A percentile compares a stretch with the other conserved stretches of the same genome.
phyloP scores from a whole-genome alignment of 2,888 invertebrate genomes.

The Pristionchus japonicus region DNA sequence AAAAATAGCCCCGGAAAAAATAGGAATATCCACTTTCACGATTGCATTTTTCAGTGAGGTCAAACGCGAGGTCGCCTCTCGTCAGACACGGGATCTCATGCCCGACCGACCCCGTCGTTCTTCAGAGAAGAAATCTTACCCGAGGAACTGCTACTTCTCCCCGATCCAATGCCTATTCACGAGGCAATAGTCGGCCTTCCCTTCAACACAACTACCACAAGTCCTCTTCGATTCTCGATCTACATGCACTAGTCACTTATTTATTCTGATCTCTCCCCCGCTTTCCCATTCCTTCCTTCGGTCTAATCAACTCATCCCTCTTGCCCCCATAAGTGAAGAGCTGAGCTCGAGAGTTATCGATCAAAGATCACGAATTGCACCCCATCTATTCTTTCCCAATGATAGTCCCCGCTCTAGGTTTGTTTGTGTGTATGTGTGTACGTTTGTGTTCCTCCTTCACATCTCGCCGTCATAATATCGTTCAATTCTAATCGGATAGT shows the following conservation, averaged over 20 bases:
- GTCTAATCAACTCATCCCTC: conserved; percentile 5
- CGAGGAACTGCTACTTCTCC: conserved; percentile 69
- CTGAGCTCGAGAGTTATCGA: conserved; percentile 41
- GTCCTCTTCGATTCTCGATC: conserved; percentile 5
- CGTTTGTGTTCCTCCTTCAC: background rate
- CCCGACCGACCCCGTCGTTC: conserved; percentile 60
- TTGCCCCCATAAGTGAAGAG: conserved; percentile 3
- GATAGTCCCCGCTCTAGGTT: background rate
- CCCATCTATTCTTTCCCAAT: background rate
- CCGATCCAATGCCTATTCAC: conserved; percentile 70
- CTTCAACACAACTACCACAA: background rate
- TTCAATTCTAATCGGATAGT: conserved; percentile 23
- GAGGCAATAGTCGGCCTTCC: background rate
- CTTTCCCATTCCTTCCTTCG: conserved; percentile 5
- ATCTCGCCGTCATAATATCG: conserved; percentile 27
- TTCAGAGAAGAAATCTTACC: conserved; percentile 69
- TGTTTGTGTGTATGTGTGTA: conserved; percentile 19
- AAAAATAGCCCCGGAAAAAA: too few species aligned
- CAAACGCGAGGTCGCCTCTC: conserved; percentile 60
- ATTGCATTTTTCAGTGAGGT: conserved; percentile 61
- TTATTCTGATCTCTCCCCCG: conserved; percentile 44
- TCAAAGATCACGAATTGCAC: conserved; percentile 37
- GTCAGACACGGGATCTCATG: conserved; percentile 49
- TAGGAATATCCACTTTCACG: too few species aligned
- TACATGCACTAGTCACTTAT: conserved; percentile 39